Evolutionary conservation across 2,113 vertebrate species (phyloP).

Genomic region (Ahaetulla prasina): DNA sequence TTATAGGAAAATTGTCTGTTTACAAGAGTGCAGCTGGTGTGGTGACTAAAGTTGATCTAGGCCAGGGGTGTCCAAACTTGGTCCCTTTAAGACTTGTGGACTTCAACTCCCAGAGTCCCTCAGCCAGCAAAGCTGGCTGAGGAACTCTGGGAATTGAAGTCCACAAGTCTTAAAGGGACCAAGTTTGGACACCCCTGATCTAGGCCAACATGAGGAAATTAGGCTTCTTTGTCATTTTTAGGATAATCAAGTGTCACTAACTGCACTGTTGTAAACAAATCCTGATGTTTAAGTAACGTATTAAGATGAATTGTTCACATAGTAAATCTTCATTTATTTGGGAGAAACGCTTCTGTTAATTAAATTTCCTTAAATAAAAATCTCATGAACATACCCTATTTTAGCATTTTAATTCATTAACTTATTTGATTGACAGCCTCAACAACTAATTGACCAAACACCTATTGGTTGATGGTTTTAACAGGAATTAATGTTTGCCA

Average conservation of each 20-base stretch:
- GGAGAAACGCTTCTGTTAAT: neutral
- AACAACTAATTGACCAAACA: slow-evolving; percentile 8
- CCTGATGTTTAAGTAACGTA: neutral
- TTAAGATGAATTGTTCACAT: neutral
- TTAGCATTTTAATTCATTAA: slow-evolving; percentile 5
- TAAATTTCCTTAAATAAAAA: neutral
- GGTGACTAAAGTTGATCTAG: neutral
- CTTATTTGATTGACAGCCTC: neutral
- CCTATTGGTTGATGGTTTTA: neutral
- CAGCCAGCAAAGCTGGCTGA: no score
- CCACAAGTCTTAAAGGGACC: no score
- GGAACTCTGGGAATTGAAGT: no score
- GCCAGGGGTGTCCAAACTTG: no score
- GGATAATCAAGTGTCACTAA: neutral
- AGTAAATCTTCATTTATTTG: neutral
- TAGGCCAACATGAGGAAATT: neutral
- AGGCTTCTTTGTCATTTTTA: neutral
- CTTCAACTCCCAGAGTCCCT: no score
- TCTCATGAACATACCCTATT: neutral
- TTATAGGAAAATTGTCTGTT: neutral
- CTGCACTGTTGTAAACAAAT: neutral
- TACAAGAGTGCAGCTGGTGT: neutral
- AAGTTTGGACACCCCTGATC: no score
- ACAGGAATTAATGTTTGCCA: neutral
- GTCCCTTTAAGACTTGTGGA: no score